Evolutionary conservation across 2,113 vertebrate species (phyloP), one percentile per base, ranked within the genome.

Genomic region (Rhinolophus ferrumequinum): DNA sequence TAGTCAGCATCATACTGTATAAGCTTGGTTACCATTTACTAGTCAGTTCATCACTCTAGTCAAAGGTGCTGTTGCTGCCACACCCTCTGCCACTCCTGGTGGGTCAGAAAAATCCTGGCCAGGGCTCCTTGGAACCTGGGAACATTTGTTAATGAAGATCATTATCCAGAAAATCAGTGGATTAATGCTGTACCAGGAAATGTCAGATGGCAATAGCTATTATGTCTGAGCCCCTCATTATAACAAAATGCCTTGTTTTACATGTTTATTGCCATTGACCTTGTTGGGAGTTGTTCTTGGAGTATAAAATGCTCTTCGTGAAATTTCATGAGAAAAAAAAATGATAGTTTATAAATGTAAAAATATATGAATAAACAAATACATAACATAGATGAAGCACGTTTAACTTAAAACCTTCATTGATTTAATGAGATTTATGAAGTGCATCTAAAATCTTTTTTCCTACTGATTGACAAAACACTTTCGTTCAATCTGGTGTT

Each of bases 1-100:
- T 90, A 83, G 79, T 96, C 70, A 80, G 84, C 2, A 0, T 33
- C 5, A 44, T 44, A 16, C 70, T 92, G 0, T 92, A 52, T 73
- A 60, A 70, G 80, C 26, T 79, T 89, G 92, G 69, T 73, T 93
- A 91, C 35, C 70, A 83, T 95, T 87, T 97, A 95, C 94, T 97
- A 93, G 87, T 94, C 35, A 97, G 52, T 79, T 97, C 85, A 92
- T 98, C 77, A 95, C 41, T 90, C 77, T 50, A 97, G 0, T 67
- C 83, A 91, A 92, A 95, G 73, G 56, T 58, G 50, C 54, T 16
- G 33, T 88, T 58, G 8, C 14, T 77, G 5, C 3, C 2, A 30
- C n/a, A 30, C 13, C 93, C 90, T 19, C 33, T 85, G 5, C 54
- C 73, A 73, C 38, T 88, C 76, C 54, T 94, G 30, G n/a, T 8